Percentiles rank a stretch among this genome's conserved stretches.
phyloP scores from a whole-genome alignment of 2,797 vertebrate species.

The Notoglanidium macrostoma region DNA sequence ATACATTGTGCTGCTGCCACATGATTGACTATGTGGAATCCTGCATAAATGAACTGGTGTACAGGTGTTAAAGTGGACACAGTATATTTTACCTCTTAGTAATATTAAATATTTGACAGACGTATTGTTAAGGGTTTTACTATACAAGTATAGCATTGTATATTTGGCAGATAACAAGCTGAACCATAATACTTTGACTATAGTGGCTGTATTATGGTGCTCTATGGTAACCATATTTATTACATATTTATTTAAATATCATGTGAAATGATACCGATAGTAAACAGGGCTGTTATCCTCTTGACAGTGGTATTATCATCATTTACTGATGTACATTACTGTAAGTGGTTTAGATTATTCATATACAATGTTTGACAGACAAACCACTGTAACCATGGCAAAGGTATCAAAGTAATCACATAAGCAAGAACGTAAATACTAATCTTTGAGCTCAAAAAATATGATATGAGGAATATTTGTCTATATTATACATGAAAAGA shows the following conservation, averaged over 20 bases:
- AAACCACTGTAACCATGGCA: not conserved
- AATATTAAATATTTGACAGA: not conserved
- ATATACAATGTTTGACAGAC: not conserved
- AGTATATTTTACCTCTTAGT: not conserved
- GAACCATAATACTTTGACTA: not conserved
- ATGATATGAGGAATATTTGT: not conserved
- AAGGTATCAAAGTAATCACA: not conserved
- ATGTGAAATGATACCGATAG: not conserved
- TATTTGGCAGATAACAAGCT: not conserved
- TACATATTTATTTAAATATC: not conserved
- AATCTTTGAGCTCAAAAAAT: not conserved
- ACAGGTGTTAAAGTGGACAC: no score
- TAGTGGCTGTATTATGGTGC: not conserved
- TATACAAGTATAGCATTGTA: not conserved
- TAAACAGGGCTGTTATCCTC: not conserved
- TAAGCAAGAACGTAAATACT: not conserved
- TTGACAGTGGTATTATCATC: not conserved
- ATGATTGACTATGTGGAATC: no score
- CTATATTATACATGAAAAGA: not conserved
- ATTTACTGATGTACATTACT: not conserved
- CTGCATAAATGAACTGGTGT: no score
- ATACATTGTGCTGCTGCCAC: no score
- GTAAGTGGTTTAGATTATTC: not conserved
- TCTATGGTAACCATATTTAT: not conserved
- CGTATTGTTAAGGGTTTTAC: not conserved